These are phyloP conservation scores for Caloenas nicobarica DNA, from an alignment of 2,113 vertebrate genomes.

Conservation along the genomic window DNA sequence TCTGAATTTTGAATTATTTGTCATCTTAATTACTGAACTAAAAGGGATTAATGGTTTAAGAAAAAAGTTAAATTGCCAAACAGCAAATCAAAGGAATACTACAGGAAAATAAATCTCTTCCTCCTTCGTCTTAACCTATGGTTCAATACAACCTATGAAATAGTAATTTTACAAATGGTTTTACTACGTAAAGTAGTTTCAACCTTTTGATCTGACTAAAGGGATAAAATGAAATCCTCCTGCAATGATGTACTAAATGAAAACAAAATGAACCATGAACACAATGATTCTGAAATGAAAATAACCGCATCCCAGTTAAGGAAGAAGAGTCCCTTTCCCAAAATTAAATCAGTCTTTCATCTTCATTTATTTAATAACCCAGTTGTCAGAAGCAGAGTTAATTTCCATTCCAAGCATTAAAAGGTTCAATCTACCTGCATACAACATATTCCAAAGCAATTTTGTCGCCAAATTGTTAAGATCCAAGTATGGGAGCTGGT, in stretches of 20 bases:
- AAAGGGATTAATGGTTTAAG: neutral
- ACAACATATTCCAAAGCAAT: constrained; percentile 17
- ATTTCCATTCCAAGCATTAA: constrained; percentile 44
- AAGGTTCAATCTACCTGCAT: constrained; percentile 76
- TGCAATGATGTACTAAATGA: neutral
- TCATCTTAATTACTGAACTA: neutral
- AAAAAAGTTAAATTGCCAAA: neutral
- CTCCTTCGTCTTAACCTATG: neutral
- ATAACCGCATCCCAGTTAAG: neutral
- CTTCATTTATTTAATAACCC: constrained; percentile 2
- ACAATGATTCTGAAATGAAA: neutral
- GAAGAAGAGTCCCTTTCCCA: constrained; percentile 17
- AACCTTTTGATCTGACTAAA: neutral
- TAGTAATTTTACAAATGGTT: neutral
- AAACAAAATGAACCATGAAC: neutral
- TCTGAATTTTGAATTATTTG: neutral
- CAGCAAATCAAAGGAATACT: neutral
- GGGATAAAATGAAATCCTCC: neutral
- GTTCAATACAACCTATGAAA: neutral
- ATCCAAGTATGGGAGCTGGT: neutral
- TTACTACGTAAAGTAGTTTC: neutral
- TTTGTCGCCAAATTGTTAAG: neutral
- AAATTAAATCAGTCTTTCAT: constrained; percentile 5
- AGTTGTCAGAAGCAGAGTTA: constrained; percentile 31
- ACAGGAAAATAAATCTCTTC: neutral